Base-by-base conservation (phyloP, 2,113 vertebrate species). In the Callocephalon fimbriatum region DNA sequence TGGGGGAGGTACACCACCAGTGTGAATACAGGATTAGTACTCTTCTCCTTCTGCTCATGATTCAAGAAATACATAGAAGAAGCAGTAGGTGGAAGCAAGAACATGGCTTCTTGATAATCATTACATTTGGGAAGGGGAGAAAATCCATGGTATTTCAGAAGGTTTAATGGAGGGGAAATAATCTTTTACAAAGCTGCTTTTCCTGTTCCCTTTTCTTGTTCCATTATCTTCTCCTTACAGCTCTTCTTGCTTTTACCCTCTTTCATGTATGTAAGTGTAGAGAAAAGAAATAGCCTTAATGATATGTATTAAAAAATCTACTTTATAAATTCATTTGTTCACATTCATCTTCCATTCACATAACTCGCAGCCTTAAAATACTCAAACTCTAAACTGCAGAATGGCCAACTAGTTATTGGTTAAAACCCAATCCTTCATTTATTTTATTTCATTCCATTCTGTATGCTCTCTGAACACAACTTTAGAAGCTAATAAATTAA, bases 401-500 rank as follows among this genome's bases (percentile, higher is more conserved):
- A 82, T 59, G 95, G 76, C 82, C 75, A 78, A 83, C 87, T 86
- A 91, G 56, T 93, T 93, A 92, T 94, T 58, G 56, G 56, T 58
- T 58, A 35, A 35, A 58, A 72, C 92, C 25, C 77, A 95, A 14
- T 27, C 23, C 44, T 45, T 96, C 87, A 72, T 96, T 89, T 92
- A 83, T 94, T 96, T 96, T 71, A 62, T 91, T 84, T 95, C 90
- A 86, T 71, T 97, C 88, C 90, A 88, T 73, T 97, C 88, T 88
- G 20, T 94, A 90, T 63, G 44, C 79, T 96, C 73, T 96, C 76
- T 58, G 94, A 97, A 70, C 86, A 95, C 45, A 93, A 80, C 58
- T 94, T 96, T 73, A 37, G 87, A 94, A 97, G 86, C 75, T 88
- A 96, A 97, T 96, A 96, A 97, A 98, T 97, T 97, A 98, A 95